Conservation (phyloP, 1,140 invertebrate genomes). For the Euschistus heros region DNA sequence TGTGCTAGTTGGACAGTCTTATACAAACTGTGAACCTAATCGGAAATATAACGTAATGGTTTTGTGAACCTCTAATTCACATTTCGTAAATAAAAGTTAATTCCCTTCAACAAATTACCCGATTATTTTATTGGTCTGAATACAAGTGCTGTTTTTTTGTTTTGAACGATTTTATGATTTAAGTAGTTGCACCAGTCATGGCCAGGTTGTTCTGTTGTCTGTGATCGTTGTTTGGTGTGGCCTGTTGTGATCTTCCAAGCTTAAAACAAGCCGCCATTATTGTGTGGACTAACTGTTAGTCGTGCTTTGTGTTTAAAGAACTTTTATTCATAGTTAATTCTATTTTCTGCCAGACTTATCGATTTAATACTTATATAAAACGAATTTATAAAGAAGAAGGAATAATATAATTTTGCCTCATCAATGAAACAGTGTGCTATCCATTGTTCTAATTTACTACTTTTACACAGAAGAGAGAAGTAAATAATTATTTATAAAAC, state of each 20-base stretch:
- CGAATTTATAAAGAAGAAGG: too few species aligned
- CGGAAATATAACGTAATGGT: not conserved
- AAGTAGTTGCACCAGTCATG: slow-evolving; percentile 3
- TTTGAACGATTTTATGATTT: not conserved
- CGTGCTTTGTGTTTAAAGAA: too few species aligned
- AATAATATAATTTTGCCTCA: too few species aligned
- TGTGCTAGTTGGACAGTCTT: not conserved
- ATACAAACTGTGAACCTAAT: not conserved
- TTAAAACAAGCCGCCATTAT: slow-evolving; percentile 7
- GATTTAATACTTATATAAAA: too few species aligned
- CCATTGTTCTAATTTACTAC: too few species aligned
- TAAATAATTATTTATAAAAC: too few species aligned
- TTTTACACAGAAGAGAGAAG: too few species aligned
- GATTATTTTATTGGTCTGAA: not conserved
- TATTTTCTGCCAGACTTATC: too few species aligned
- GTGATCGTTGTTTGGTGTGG: slow-evolving; percentile 10
- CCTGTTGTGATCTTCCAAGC: not conserved
- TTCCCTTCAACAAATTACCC: not conserved
- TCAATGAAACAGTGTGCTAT: too few species aligned
- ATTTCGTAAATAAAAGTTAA: too few species aligned
- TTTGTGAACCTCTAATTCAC: too few species aligned
- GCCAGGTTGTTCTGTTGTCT: slow-evolving; percentile 1
- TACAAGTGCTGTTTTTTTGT: not conserved
- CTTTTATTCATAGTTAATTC: too few species aligned
- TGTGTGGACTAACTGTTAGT: not conserved